Percentiles rank a stretch among this genome's conserved stretches.
phyloP scores from a whole-genome alignment of 1,140 invertebrate genomes.

The Mesaphorura yosii region DNA sequence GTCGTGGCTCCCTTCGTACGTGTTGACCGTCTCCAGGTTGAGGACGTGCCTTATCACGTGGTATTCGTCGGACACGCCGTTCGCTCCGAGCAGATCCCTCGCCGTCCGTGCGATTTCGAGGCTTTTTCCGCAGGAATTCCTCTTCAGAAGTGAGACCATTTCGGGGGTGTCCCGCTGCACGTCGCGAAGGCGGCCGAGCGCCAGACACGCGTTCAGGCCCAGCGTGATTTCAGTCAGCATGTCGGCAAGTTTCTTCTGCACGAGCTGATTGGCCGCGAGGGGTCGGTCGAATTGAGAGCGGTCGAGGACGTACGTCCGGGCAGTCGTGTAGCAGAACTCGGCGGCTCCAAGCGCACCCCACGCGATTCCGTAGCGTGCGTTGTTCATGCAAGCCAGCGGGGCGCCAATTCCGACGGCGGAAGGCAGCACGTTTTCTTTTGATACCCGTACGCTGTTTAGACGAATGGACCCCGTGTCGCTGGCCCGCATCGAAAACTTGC shows the following conservation, averaged over 20 bases:
- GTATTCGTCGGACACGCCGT: conserved; percentile 92
- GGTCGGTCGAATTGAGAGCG: conserved; percentile 87
- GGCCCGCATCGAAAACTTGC: conserved; percentile 91
- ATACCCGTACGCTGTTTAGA: conserved; percentile 89
- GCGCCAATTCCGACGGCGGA: conserved; percentile 74
- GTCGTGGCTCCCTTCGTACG: conserved; percentile 98
- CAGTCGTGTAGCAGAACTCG: conserved; percentile 78
- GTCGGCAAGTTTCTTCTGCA: conserved; percentile 96
- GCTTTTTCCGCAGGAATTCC: conserved; percentile 89
- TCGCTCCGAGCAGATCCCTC: conserved; percentile 92
- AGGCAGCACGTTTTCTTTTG: conserved; percentile 80
- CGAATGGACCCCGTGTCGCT: conserved; percentile 93
- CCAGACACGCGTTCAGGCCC: conserved; percentile 73
- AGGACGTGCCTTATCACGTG: conserved; percentile 92
- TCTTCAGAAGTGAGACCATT: conserved; percentile 94
- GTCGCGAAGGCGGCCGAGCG: conserved; percentile 73
- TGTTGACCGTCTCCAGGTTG: conserved; percentile 97
- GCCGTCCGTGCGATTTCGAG: conserved; percentile 77
- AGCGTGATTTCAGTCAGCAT: conserved; percentile 91
- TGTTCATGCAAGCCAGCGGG: conserved; percentile 92
- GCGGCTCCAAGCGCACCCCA: conserved; percentile 96
- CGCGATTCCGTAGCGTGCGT: conserved; percentile 85
- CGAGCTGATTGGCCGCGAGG: conserved; percentile 88
- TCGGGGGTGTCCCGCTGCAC: conserved; percentile 68
- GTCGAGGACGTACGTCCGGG: conserved; percentile 82